phyloP scores from a whole-genome alignment of 2,888 invertebrate genomes.

The Apodemia mormo region DNA sequence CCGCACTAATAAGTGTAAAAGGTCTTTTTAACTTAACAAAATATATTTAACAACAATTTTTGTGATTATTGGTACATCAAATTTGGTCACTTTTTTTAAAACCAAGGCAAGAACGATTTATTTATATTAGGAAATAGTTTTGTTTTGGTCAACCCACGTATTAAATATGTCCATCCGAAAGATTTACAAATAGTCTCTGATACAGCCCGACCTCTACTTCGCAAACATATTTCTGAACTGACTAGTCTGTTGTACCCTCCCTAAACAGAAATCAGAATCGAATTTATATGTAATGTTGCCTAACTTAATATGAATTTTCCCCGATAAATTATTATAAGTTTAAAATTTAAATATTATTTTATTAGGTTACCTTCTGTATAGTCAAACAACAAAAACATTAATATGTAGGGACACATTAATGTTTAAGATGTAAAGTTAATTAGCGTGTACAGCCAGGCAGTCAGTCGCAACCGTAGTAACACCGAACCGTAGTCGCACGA shows the following conservation, averaged over 20 bases:
- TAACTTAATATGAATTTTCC: constrained; percentile 23
- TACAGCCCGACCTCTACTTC: neutral
- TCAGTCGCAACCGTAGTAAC: too few species aligned
- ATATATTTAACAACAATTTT: neutral
- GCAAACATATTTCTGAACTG: constrained; percentile 38
- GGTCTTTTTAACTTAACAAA: neutral
- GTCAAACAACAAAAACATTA: too few species aligned
- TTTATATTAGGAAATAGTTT: constrained; percentile 38
- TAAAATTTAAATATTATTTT: too few species aligned
- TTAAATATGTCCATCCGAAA: constrained; percentile 28
- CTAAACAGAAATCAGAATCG: constrained; percentile 32
- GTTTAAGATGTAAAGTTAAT: too few species aligned
- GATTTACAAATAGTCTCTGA: neutral
- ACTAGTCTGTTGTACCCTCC: constrained; percentile 23
- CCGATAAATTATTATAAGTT: neutral
- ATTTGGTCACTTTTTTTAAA: constrained; percentile 43
- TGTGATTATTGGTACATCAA: constrained; percentile 12
- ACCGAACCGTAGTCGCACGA: too few species aligned
- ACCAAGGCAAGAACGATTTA: constrained; percentile 16
- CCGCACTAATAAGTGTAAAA: constrained; percentile 39
- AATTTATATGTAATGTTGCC: constrained; percentile 47
- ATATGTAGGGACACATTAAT: too few species aligned
- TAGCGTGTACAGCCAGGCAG: too few species aligned
- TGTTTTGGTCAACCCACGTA: constrained; percentile 65
- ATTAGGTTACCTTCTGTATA: too few species aligned